Conservation (phyloP, 2,888 invertebrate genomes). For the Callosobruchus maculatus region DNA sequence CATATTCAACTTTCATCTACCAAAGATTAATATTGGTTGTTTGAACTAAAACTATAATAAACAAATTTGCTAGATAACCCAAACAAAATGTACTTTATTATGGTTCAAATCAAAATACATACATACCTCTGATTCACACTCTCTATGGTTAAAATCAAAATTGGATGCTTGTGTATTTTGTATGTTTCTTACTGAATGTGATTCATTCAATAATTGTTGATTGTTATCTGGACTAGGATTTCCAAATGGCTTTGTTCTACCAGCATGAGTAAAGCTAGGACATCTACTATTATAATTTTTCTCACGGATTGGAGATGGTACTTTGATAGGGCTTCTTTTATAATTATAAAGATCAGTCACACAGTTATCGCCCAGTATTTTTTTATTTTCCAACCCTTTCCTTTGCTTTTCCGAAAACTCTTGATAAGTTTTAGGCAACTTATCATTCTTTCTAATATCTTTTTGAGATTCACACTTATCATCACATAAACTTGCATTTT, state of each 20-base stretch:
- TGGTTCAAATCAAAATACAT: no score
- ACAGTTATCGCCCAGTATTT: conserved; percentile 22
- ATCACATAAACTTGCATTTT: background rate
- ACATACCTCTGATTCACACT: background rate
- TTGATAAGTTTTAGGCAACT: conserved; percentile 29
- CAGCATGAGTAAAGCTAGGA: background rate
- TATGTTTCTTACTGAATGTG: background rate
- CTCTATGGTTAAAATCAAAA: background rate
- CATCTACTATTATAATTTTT: background rate
- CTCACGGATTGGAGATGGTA: background rate
- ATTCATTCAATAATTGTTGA: background rate
- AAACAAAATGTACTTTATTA: no score
- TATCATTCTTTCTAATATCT: no score
- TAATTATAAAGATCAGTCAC: conserved; percentile 37
- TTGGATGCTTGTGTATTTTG: background rate
- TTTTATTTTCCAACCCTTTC: conserved; percentile 11
- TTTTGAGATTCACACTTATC: background rate
- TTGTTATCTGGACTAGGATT: background rate
- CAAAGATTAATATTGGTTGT: no score
- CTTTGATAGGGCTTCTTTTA: conserved; percentile 14
- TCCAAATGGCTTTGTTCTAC: background rate
- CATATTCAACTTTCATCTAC: no score
- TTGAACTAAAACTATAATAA: no score
- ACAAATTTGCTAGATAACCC: no score
- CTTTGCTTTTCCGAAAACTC: conserved; percentile 28